Evolutionary conservation across 2,888 invertebrate species (phyloP), one percentile per base, ranked within the genome.

Genomic region (Germaria angustata): DNA sequence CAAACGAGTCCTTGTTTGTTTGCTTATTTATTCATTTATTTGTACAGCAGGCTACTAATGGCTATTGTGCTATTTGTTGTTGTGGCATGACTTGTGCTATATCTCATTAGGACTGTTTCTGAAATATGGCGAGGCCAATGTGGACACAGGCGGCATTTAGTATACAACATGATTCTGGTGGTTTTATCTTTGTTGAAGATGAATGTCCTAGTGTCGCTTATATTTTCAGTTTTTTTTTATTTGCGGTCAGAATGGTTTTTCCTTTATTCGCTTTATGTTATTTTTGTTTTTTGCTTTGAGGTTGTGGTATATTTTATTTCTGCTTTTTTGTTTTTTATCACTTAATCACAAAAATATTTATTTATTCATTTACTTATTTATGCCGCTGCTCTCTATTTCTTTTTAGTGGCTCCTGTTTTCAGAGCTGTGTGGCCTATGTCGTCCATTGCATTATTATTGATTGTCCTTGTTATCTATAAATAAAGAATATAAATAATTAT

Each of bases 401-500:
- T 51, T 63, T 53, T 24, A 36, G 28, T 44, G n/a, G 28, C 17
- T 32, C n/a, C n/a, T 28, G n/a, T 22, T 61, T 41, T 51, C 13
- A 22, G 24, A 22, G 59, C 69, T 51, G 41, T 57, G 44, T 80
- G 24, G 7, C 49, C 8, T 34, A 28, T 71, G 51, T 53, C 55
- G 36, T 46, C 39, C 51, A 65, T 75, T 75, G 20, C 76, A 46
- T 36, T 22, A 59, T 46, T 82, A 79, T 76, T 79, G 82, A 82
- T 82, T 82, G 82, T 82, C 79, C 75, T 72, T 79, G 82, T 68
- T 36, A 78, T 73, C 81, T 81, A 57, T n/a, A 81, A 81, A 73
- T 63, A 77, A 34, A 53, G 13, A 9, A 66, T 68, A 71, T 68
- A 61, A 36, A 2, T 53, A 65, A 71, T 80, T 66, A 61, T 59